Conservation (phyloP, 2,113 vertebrate species). For the Sylvietta virens region DNA sequence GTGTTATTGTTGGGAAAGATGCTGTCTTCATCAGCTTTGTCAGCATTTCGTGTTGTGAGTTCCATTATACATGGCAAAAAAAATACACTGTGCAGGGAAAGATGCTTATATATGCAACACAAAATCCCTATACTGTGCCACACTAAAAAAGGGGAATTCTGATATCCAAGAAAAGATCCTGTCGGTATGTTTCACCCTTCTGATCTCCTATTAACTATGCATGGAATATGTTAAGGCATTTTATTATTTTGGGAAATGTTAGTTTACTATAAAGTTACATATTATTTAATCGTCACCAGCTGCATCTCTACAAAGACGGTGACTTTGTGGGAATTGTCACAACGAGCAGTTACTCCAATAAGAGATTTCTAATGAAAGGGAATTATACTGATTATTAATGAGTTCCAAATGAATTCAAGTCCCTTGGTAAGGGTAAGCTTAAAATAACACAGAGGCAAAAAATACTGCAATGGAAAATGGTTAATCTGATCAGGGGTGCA, state of each 20-base stretch:
- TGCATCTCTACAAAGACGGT: not conserved
- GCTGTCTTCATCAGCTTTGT: not conserved
- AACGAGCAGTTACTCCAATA: not conserved
- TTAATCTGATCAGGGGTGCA: not conserved
- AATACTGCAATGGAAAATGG: not conserved
- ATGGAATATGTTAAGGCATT: not conserved
- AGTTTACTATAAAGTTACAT: not conserved
- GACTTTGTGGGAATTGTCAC: not conserved
- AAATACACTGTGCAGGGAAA: not conserved
- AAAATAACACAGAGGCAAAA: conserved; percentile 43
- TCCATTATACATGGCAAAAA: not conserved
- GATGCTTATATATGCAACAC: not conserved
- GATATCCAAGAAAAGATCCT: not conserved
- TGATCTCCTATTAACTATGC: not conserved
- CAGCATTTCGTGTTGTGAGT: not conserved
- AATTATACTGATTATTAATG: conserved; percentile 48
- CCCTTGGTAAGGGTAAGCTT: conserved; percentile 19
- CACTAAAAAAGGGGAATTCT: not conserved
- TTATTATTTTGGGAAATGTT: not conserved
- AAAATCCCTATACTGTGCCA: not conserved
- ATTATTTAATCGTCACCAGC: not conserved
- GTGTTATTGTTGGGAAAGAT: not conserved
- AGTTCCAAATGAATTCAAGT: conserved; percentile 41
- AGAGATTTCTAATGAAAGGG: conserved; percentile 37
- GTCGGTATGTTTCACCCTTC: not conserved